phyloP scores from a whole-genome alignment of 2,113 vertebrate genomes.

The Hoplias malabaricus region DNA sequence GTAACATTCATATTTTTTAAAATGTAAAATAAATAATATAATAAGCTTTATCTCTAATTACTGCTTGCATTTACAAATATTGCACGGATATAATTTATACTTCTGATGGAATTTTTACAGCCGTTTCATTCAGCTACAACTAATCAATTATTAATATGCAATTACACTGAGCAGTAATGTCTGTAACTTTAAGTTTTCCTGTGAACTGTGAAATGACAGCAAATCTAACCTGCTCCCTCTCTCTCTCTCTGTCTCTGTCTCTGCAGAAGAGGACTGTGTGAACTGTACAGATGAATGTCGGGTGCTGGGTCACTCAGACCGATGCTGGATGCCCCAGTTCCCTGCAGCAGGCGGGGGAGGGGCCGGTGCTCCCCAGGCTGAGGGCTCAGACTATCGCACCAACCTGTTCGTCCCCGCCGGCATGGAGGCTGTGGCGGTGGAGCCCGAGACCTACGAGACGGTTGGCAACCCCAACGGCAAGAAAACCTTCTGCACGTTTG shows the following conservation, averaged over 20 bases:
- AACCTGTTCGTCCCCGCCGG: conserved; percentile 96
- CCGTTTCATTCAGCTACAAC: neutral
- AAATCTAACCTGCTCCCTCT: neutral
- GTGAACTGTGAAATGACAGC: neutral
- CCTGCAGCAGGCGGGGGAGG: conserved; percentile 67
- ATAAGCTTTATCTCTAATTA: too few relatives aligned
- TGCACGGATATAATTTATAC: neutral
- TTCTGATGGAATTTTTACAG: neutral
- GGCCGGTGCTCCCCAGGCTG: conserved; percentile 83
- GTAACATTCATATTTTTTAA: too few relatives aligned
- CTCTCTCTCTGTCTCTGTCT: conserved; percentile 41
- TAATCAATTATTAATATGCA: neutral
- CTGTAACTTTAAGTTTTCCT: neutral
- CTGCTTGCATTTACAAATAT: too few relatives aligned
- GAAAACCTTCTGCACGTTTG: conserved; percentile 99
- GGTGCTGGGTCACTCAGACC: conserved; percentile 98
- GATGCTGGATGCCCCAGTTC: conserved; percentile 99
- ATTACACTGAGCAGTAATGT: too few relatives aligned
- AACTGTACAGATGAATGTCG: conserved; percentile 99
- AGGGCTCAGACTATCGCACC: conserved; percentile 98
- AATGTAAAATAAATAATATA: too few relatives aligned
- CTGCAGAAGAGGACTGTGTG: conserved; percentile 96
- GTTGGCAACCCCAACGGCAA: conserved; percentile 94
- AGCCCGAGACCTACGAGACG: conserved; percentile 92
- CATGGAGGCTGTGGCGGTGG: conserved; percentile 90